phyloP scores from a whole-genome alignment of 2,888 invertebrate species.

The Noctua comes region DNA sequence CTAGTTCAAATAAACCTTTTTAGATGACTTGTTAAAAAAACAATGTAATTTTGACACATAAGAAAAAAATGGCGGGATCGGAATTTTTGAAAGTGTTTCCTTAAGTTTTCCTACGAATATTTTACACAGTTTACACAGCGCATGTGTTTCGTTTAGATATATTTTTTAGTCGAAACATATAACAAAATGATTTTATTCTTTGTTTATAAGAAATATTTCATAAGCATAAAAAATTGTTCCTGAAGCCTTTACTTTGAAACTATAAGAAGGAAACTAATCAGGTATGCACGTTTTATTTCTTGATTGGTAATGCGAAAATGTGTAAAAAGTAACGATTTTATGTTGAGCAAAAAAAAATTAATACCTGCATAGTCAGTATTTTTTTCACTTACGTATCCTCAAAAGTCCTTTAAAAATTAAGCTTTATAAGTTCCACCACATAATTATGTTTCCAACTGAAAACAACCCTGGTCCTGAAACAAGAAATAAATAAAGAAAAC shows the following conservation, averaged over 20 bases:
- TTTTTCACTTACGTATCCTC: not conserved
- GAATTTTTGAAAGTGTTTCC: not conserved
- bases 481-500: slow-evolving; percentile 5
- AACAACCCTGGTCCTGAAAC: not conserved
- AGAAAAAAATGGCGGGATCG: not conserved
- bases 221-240: not conserved
- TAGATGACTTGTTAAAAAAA: not conserved
- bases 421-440: not conserved
- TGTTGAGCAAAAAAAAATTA: not conserved
- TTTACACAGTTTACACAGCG: not conserved
- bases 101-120: not conserved
- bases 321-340: not conserved
- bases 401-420: not conserved
- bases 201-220: not conserved
- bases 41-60: not conserved
- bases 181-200: not conserved
- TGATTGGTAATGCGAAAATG: not conserved
- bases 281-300: not conserved
- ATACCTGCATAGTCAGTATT: not conserved
- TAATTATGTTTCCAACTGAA: not conserved
- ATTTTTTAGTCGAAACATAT: not conserved
- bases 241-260: no score
- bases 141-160: not conserved
- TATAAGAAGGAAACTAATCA: not conserved
- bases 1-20: not conserved